These are phyloP conservation scores for Laothoe populi DNA, from an alignment of 2,888 invertebrate species.

Conservation along the genomic window DNA sequence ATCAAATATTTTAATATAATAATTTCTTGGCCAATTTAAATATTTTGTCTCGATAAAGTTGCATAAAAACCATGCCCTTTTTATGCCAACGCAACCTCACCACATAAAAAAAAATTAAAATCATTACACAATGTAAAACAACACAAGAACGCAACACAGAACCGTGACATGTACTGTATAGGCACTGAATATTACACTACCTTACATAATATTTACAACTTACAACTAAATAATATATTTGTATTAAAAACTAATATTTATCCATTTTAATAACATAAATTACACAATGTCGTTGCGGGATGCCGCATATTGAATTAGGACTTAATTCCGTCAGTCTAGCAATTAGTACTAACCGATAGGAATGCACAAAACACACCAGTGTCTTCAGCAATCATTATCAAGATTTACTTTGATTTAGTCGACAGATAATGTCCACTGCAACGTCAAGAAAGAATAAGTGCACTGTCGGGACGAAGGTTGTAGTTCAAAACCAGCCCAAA, in stretches of 20 bases:
- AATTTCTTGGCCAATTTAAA: too few relatives aligned
- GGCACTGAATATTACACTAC: constrained; percentile 21
- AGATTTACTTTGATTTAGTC: too few relatives aligned
- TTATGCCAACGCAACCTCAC: constrained; percentile 8
- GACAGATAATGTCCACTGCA: too few relatives aligned
- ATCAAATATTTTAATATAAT: too few relatives aligned
- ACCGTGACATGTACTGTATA: constrained; percentile 15
- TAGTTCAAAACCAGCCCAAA: too few relatives aligned
- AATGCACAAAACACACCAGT: too few relatives aligned
- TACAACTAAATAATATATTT: constrained; percentile 21
- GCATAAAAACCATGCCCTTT: neutral
- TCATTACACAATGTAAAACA: constrained; percentile 1
- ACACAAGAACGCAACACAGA: constrained; percentile 17
- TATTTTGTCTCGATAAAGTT: too few relatives aligned
- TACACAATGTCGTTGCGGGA: constrained; percentile 7
- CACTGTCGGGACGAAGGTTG: too few relatives aligned
- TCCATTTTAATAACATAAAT: constrained; percentile 1
- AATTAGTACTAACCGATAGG: too few relatives aligned
- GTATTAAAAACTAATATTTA: constrained; percentile 18
- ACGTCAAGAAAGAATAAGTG: too few relatives aligned
- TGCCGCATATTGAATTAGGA: neutral
- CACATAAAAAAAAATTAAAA: constrained; percentile 10
- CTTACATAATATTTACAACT: constrained; percentile 17
- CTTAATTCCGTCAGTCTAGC: too few relatives aligned
- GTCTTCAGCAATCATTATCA: too few relatives aligned